Base-by-base conservation (phyloP, 2,113 vertebrate genomes). In the Scophthalmus maximus region DNA sequence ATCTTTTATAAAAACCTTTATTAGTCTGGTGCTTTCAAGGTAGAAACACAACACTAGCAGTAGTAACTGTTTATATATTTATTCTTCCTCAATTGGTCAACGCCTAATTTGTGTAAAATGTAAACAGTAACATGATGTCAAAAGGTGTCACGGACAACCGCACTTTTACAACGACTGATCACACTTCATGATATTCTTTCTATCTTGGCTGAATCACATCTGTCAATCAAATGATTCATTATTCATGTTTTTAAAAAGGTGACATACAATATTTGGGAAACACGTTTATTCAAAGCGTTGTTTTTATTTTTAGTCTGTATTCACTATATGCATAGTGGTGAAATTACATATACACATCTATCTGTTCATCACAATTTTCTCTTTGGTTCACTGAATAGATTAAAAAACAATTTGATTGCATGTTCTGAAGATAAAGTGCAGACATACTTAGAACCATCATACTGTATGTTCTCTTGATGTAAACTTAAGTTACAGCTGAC, bases 251-350 rank as follows among this genome's bases (percentile, higher is more conserved):
- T 40, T 6, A n/a, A 36, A 32, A 36, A 58, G 1, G 11, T 8
- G 44, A 0, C 15, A 65, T 1, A 7, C 8, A 52, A 63, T 1
- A 40, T 38, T 65, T 62, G 10, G 17, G 4, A 51, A 76, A 46
- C 49, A 51, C 27, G 62, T 88, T 89, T 70, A 81, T 87, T 86
- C 30, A 32, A 8, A 32, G 4, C 30, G 23, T 60, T 34, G n/a
- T n/a, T n/a, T n/a, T n/a, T 40, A 1, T 15, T 8, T 38, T 6
- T 23, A 29, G 11, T 53, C 25, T 32, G 47, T 15, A 61, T 26
- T 34, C 1, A 51, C 51, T 18, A 27, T 7, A 62, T 50, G 15
- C 5, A 38, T 22, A 5, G 22, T 53, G n/a, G 34, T 52, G 15
- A 2, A 71, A 20, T 55, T 9, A n/a, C 6, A 58, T 2, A 60